These are phyloP conservation scores for Trachymyrmex septentrionalis DNA, from an alignment of 1,140 invertebrate genomes.

Conservation along the genomic window DNA sequence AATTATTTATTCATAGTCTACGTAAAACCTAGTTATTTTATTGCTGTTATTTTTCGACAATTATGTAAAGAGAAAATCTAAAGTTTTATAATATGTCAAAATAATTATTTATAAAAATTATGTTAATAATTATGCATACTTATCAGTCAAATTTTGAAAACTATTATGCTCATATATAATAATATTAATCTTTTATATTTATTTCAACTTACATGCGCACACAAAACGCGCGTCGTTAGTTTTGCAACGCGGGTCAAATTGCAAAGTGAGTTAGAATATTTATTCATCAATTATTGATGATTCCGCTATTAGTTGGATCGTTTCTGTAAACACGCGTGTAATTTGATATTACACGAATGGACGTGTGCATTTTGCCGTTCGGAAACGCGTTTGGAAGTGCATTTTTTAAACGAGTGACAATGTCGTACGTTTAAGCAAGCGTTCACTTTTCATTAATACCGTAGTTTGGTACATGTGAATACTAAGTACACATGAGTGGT, in stretches of 20 bases:
- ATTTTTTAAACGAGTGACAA: slow-evolving; percentile 19
- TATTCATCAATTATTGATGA: slow-evolving; percentile 14
- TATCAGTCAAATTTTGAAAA: neutral
- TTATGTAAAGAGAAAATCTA: slow-evolving; percentile 9
- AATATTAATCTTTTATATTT: slow-evolving; percentile 10
- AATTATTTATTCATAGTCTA: slow-evolving; percentile 24
- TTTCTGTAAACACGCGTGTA: slow-evolving; percentile 33
- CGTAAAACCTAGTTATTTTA: neutral
- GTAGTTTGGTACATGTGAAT: slow-evolving; percentile 22
- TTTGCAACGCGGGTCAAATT: neutral
- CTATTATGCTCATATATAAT: neutral
- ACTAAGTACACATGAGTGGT: slow-evolving; percentile 11
- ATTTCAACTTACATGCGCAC: neutral
- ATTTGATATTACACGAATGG: slow-evolving; percentile 39
- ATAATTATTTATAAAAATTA: slow-evolving; percentile 13
- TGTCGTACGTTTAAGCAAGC: slow-evolving; percentile 11
- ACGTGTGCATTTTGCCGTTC: neutral
- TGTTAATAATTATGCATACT: slow-evolving; percentile 5
- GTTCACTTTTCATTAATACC: slow-evolving; percentile 36
- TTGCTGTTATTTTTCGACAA: neutral
- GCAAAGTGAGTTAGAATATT: neutral
- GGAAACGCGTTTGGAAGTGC: slow-evolving; percentile 9
- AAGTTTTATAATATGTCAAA: slow-evolving; percentile 19
- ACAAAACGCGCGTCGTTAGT: neutral
- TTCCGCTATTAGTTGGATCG: neutral